Percentiles rank a stretch among this genome's conserved stretches.
phyloP scores from a whole-genome alignment of 2,113 vertebrate species.

The Nibea albiflora region DNA sequence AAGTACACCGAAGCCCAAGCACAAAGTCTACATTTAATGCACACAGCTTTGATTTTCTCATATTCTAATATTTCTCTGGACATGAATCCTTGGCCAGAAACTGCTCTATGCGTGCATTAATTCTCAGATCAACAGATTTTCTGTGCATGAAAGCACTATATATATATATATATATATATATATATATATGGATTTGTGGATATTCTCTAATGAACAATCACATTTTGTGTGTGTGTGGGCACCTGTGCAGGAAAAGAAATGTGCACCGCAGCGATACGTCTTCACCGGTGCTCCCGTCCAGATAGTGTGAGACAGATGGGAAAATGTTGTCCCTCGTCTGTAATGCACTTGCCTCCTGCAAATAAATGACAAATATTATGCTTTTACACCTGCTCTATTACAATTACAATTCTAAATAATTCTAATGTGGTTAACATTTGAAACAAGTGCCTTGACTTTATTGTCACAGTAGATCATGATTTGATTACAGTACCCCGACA shows the following conservation, averaged over 20 bases:
- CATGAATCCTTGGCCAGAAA: not conserved
- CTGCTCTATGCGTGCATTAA: not conserved
- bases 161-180: not conserved
- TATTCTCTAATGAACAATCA: not conserved
- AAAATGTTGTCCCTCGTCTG: not conserved
- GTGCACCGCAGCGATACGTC: not conserved
- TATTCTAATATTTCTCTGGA: too few relatives aligned
- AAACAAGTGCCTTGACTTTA: not conserved
- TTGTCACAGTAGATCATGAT: constrained; percentile 12
- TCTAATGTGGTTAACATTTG: not conserved
- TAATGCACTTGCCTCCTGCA: not conserved
- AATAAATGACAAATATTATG: not conserved
- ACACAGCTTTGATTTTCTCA: not conserved
- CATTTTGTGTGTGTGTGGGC: not conserved
- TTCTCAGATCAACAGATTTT: not conserved
- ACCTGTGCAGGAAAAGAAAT: not conserved
- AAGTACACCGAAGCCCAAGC: not conserved
- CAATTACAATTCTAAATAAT: not conserved
- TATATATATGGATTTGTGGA: not conserved
- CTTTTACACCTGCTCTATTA: not conserved
- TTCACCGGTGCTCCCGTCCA: not conserved
- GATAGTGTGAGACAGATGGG: not conserved
- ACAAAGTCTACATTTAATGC: not conserved
- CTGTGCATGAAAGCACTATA: not conserved
- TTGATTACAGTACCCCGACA: not conserved